Evolutionary conservation across 2,888 invertebrate genomes (phyloP), one percentile per base, ranked within the genome.

Genomic region (Clistopyga incitator): DNA sequence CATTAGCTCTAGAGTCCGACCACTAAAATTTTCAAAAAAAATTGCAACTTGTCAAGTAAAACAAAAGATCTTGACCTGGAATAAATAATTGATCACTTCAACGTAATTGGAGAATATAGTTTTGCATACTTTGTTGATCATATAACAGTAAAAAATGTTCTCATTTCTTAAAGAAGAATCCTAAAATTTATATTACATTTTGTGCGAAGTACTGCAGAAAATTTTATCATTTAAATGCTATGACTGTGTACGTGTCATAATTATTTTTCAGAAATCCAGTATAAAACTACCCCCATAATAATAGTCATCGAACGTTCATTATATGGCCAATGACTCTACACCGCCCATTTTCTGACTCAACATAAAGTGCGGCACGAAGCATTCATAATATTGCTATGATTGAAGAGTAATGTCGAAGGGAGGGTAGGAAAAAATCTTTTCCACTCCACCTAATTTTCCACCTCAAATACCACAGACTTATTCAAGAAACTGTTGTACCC

Each of bases 401-500:
- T 42, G 25, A 42, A 6, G 67, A 25, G 54, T 52, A 34, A 38
- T 38, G 20, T 52, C 20, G 23, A 23, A n/a, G 10, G 25, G 10
- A 11, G 13, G 2, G 8, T 52, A 20, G 34, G 34, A 74, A 61
- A 72, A 75, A 70, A 38, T 68, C 15, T 59, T 47, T 13, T 45
- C 56, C 45, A 20, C 61, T 45, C 29, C 54, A 52, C 65, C 52
- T 18, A 38, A 68, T 61, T 64, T 70, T 47, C 64, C 23, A 42
- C 18, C 54, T 45, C 59, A 52, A 52, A 29, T 47, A 25, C 47
- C n/a, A 67, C 25, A 81, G 47, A n/a, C 61, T 34, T 18, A 47
- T 34, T 61, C 52, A 3, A 38, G 68, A 59, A 81, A 76, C 81
- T 70, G 52, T 71, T 71, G 71, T 76, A 15, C 13, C 23, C 34